These are phyloP conservation scores for Sus cebifrons DNA, from an alignment of 2,797 vertebrate genomes.

Conservation along the genomic window DNA sequence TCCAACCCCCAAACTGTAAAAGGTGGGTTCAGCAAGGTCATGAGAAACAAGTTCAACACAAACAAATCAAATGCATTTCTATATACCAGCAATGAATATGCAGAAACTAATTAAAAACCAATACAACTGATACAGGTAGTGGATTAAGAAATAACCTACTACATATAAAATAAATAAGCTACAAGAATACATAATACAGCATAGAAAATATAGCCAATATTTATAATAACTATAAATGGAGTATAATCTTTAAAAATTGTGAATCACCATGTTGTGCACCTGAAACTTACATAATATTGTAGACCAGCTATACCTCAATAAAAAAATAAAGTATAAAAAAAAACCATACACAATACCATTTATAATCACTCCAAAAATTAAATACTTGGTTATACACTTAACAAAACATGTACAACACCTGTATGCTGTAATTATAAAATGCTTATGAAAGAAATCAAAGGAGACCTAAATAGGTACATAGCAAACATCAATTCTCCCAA, in stretches of 20 bases:
- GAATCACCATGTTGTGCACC: too few species aligned
- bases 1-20: neutral
- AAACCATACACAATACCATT: neutral
- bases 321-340: too few species aligned
- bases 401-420: neutral
- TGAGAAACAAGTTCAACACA: neutral
- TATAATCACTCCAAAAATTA: constrained; percentile 7
- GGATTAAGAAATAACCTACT: too few species aligned
- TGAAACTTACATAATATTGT: too few species aligned
- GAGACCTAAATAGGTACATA: neutral
- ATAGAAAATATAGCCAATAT: too few species aligned
- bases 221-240: too few species aligned
- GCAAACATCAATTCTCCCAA: neutral
- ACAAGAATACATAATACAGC: too few species aligned
- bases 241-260: too few species aligned
- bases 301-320: too few species aligned
- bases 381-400: constrained; percentile 3
- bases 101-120: constrained; percentile 47
- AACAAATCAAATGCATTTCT: neutral
- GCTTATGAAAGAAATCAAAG: constrained; percentile 15
- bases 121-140: neutral
- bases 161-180: too few species aligned
- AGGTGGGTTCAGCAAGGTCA: neutral
- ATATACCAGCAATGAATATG: neutral
- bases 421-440: constrained; percentile 46